Conservation (phyloP, 2,888 invertebrate genomes). For the Netelia inedita region DNA sequence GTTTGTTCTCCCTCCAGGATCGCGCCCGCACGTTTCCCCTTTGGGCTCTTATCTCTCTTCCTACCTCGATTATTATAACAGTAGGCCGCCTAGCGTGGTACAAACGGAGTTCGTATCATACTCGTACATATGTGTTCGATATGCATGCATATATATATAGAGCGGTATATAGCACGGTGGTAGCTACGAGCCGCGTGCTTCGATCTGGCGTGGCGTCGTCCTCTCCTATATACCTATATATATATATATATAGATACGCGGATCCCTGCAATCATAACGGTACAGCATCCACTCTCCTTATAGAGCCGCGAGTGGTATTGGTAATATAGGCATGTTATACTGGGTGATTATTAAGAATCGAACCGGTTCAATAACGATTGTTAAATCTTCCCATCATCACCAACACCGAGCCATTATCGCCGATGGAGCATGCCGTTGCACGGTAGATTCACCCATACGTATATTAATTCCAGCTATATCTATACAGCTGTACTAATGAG, state of each 20-base stretch:
- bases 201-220: constrained; percentile 53
- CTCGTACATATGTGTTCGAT: neutral
- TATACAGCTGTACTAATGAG: constrained; percentile 20
- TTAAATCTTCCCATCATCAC: constrained; percentile 56
- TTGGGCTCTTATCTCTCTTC: constrained; percentile 73
- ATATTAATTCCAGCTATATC: constrained; percentile 7
- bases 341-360: constrained; percentile 73
- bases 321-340: constrained; percentile 67
- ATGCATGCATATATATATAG: constrained; percentile 21
- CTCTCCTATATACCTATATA: constrained; percentile 38
- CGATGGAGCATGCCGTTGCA: constrained; percentile 27
- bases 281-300: constrained; percentile 80
- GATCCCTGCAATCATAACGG: constrained; percentile 82
- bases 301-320: constrained; percentile 65
- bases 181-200: constrained; percentile 50
- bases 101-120: constrained; percentile 62
- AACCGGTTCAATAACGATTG: constrained; percentile 68
- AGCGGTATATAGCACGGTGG: constrained; percentile 19
- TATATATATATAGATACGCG: constrained; percentile 58
- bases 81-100: constrained; percentile 75
- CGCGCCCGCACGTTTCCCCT: constrained; percentile 34
- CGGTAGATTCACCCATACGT: constrained; percentile 7
- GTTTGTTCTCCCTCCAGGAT: constrained; percentile 2
- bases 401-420: constrained; percentile 19
- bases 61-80: constrained; percentile 82